Conservation (phyloP, 2,797 vertebrate genomes). For the Pteronotus mesoamericanus region DNA sequence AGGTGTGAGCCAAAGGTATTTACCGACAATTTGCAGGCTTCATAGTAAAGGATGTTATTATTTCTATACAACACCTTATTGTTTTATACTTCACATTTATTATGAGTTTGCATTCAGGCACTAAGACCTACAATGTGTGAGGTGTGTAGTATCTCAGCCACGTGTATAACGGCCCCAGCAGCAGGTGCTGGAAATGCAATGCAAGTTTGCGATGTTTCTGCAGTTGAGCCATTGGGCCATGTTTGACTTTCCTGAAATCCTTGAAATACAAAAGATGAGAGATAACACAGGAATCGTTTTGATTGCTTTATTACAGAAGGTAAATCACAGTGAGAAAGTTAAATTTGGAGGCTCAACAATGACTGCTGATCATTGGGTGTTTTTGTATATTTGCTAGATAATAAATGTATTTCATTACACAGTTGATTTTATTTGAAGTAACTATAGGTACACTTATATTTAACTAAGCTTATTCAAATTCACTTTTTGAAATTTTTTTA, state of each 20-base stretch:
- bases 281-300: neutral
- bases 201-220: neutral
- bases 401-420: neutral
- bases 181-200: neutral
- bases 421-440: neutral
- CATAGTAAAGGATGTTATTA: conserved; percentile 23
- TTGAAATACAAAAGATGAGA: neutral
- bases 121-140: neutral
- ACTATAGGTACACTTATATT: neutral
- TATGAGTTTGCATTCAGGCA: neutral
- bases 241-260: neutral
- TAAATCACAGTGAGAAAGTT: neutral
- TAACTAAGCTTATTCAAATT: neutral
- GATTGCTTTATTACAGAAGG: neutral
- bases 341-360: neutral
- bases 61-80: neutral
- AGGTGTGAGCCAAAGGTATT: conserved; percentile 32
- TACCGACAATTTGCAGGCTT: neutral
- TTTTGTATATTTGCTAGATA: neutral
- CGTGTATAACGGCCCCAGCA: neutral
- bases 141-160: neutral
- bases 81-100: conserved; percentile 42
- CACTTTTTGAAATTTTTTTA: neutral
- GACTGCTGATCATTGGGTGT: neutral
- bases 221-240: neutral